A percentile compares a stretch with the other conserved stretches of the same genome.
Conservation (phyloP, 2,888 invertebrate genomes). For the Phengaris arion region DNA sequence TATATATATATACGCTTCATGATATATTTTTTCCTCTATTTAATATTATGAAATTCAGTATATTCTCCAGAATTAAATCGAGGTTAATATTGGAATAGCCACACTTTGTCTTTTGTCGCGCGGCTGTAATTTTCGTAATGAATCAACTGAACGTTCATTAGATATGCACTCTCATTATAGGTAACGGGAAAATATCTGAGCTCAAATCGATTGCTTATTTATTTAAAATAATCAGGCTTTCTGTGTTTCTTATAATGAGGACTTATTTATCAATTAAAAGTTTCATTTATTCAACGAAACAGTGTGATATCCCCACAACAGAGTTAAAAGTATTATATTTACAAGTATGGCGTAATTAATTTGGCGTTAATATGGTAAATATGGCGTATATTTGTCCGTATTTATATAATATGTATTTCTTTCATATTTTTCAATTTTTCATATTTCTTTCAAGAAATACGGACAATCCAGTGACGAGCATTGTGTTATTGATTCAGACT, state of each 20-base stretch:
- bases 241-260: neutral
- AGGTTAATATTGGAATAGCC: neutral
- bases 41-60: too few species aligned
- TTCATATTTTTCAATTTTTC: too few species aligned
- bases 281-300: neutral
- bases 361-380: too few species aligned
- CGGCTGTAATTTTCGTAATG: neutral
- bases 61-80: too few species aligned
- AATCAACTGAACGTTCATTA: neutral
- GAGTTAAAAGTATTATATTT: neutral
- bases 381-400: too few species aligned
- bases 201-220: neutral
- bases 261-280: neutral
- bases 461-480: too few species aligned
- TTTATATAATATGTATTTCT: too few species aligned
- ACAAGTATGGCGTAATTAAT: too few species aligned
- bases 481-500: too few species aligned
- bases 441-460: too few species aligned
- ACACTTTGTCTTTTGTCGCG: neutral
- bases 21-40: too few species aligned
- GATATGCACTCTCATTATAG: constrained; percentile 12
- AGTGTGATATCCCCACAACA: neutral
- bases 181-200: neutral
- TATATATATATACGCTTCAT: too few species aligned
- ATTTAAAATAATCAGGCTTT: neutral